Evolutionary conservation across 2,888 invertebrate genomes (phyloP), one percentile per base, ranked within the genome.

Genomic region (Micropterix aruncella): DNA sequence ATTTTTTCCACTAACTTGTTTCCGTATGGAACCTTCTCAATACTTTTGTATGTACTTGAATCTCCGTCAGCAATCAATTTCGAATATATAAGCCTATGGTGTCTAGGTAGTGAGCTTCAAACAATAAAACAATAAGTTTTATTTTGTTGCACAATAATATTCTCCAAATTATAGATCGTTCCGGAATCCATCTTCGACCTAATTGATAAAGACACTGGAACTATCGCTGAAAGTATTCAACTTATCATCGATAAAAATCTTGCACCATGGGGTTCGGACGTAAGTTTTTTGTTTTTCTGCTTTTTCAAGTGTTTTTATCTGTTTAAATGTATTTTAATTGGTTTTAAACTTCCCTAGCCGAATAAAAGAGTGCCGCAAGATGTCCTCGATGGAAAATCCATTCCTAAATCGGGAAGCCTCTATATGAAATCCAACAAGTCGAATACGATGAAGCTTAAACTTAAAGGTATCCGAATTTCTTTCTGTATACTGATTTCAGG

Each of bases 201-300:
- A 48, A 74, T 79, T 14, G 78, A 76, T 15, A 66, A 75, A 43
- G 64, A 72, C 17, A 60, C 51, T 3, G 75, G 81, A 52, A 71
- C 73, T 0, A 75, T 80, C 14, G 59, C 67, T 1, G 67, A 77
- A 18, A 73, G 80, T 38, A 63, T 85, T 2, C 73, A 77, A 47
- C 66, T 82, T 3, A 77, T 91, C 42, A 74, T 74, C 47, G 77
- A 80, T 52, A 79, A 83, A 58, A 81, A 78, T 48, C 79, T 93
- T 51, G 83, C 84, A 18, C 69, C 77, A 43, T 93, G 93, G 93
- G 91, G 91, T 12, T 77, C 80, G 16, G 86, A 91, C 60, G 83
- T 83, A 65, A 74, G 74, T 71, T 41, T 40, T 38, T 16, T 52
- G 43, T 36, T 45, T 37, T 4, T 17, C 3, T 41, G 27, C 5